Evolutionary conservation across 2,113 vertebrate species (phyloP).

Genomic region (Nothoprocta perdicaria): DNA sequence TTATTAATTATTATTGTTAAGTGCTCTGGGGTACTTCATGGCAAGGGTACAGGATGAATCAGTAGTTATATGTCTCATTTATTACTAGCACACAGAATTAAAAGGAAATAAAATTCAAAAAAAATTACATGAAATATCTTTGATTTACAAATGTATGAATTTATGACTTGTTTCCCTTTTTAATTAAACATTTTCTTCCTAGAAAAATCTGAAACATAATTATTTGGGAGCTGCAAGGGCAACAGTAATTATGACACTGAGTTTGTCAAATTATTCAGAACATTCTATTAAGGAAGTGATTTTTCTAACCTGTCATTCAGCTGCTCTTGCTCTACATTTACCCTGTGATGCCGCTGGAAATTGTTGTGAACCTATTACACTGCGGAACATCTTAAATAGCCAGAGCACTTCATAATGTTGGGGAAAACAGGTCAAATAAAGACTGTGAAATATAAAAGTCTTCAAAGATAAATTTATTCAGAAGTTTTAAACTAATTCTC

Average conservation of each 20-base stretch:
- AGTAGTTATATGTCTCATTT: slow-evolving; percentile 12
- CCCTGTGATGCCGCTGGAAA: not conserved
- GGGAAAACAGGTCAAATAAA: not conserved
- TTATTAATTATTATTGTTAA: slow-evolving; percentile 14
- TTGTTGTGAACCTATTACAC: slow-evolving; percentile 5
- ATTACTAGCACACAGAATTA: not conserved
- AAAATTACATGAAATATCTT: not conserved
- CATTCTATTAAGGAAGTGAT: not conserved
- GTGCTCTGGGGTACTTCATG: not conserved
- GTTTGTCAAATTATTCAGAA: not conserved
- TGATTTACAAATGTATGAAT: slow-evolving; percentile 23
- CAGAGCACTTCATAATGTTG: not conserved
- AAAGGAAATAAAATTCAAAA: not conserved
- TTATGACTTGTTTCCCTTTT: not conserved
- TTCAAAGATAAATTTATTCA: not conserved
- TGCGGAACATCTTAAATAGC: slow-evolving; percentile 12
- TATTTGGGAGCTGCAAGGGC: slow-evolving; percentile 13
- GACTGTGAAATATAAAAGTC: not conserved
- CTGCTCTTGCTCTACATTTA: not conserved
- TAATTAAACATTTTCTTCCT: not conserved
- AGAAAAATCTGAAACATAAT: slow-evolving; percentile 16
- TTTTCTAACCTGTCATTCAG: slow-evolving; percentile 23
- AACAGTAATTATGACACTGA: not conserved
- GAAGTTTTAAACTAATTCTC: not conserved
- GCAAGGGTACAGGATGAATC: not conserved